Conservation (phyloP, 2,797 vertebrate species). For the Falco cherrug region DNA sequence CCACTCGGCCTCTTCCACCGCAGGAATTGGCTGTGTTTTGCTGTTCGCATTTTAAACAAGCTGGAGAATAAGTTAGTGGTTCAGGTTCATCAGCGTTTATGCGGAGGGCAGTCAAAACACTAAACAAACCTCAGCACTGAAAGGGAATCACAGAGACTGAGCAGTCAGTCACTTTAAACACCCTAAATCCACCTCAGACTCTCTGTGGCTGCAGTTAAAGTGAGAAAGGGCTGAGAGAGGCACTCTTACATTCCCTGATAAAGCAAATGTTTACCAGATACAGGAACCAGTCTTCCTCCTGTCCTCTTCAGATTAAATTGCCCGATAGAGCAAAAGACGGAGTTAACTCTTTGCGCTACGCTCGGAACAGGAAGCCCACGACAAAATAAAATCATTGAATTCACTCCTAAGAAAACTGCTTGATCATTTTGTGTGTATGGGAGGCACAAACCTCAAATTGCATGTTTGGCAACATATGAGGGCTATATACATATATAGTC, state of each 20-base stretch:
- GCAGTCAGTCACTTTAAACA: background rate
- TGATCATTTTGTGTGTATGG: background rate
- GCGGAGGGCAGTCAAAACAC: background rate
- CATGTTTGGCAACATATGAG: conserved; percentile 58
- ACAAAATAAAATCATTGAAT: background rate
- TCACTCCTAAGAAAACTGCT: background rate
- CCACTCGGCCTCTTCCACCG: background rate
- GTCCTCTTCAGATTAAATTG: conserved; percentile 50
- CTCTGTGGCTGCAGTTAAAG: background rate
- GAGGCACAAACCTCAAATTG: conserved; percentile 9
- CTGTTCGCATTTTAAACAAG: background rate
- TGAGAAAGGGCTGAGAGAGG: conserved; percentile 1
- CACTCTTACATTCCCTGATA: background rate
- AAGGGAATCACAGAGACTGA: background rate
- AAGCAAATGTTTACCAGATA: conserved; percentile 42
- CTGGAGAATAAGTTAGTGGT: conserved; percentile 1
- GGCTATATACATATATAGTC: conserved; percentile 16
- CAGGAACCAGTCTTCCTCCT: conserved; percentile 22
- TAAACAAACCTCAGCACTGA: background rate
- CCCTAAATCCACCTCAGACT: background rate
- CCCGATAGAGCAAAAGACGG: conserved; percentile 16
- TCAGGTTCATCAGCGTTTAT: conserved; percentile 32
- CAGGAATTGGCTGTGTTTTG: background rate
- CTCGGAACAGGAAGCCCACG: background rate
- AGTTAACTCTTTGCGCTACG: background rate